These are phyloP conservation scores for Falcunculus frontatus DNA, from an alignment of 2,113 vertebrate genomes.

Conservation along the genomic window DNA sequence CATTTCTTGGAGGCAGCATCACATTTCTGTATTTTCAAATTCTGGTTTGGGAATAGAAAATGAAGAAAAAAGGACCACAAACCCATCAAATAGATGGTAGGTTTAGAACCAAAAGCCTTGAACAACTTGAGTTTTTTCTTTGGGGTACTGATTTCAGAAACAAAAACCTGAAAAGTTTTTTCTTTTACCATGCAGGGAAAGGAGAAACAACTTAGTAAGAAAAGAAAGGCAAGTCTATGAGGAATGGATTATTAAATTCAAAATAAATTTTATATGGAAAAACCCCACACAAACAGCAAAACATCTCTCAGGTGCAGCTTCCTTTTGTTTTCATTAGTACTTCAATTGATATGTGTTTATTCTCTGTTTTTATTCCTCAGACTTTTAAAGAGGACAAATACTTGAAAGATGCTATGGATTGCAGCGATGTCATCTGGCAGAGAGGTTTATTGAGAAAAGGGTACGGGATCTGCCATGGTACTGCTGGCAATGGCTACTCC, in stretches of 20 bases:
- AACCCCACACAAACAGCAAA: not conserved
- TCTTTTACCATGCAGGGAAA: not conserved
- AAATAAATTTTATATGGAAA: not conserved
- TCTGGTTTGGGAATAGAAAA: not conserved
- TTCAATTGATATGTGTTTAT: not conserved
- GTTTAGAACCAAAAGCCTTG: not conserved
- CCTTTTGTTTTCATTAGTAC: not conserved
- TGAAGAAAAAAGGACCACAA: not conserved
- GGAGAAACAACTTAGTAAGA: not conserved
- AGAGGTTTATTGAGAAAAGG: conserved; percentile 92
- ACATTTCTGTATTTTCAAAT: not conserved
- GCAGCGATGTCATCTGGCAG: conserved; percentile 94
- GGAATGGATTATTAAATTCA: not conserved
- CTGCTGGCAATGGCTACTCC: conserved; percentile 90
- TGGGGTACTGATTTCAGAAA: not conserved
- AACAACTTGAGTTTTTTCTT: not conserved
- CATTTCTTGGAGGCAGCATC: not conserved
- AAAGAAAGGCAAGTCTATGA: not conserved
- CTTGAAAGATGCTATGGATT: conserved; percentile 90
- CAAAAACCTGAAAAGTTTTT: not conserved
- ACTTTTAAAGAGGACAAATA: conserved; percentile 97
- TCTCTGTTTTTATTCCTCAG: conserved; percentile 60
- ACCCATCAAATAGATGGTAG: not conserved
- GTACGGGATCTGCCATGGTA: conserved; percentile 93
- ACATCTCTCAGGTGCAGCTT: not conserved